A percentile compares a stretch with the other conserved stretches of the same genome.
phyloP scores from a whole-genome alignment of 2,113 vertebrate species.

The Raphicerus campestris region DNA sequence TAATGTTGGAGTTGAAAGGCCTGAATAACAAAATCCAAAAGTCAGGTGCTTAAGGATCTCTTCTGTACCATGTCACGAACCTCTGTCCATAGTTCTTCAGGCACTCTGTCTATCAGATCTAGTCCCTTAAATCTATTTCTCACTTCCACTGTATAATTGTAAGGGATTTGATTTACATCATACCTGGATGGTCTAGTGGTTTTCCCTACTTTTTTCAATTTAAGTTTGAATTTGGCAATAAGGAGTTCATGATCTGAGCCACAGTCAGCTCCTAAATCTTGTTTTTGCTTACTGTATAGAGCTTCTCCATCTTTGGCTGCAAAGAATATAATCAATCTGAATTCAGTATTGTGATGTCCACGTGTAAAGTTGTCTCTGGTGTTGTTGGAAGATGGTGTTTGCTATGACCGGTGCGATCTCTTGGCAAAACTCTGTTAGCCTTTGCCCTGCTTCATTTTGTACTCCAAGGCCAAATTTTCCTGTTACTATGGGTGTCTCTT shows the following conservation, averaged over 20 bases:
- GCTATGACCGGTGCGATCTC: background rate
- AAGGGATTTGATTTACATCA: background rate
- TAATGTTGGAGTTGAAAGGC: background rate
- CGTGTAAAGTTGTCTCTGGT: background rate
- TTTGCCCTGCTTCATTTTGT: background rate
- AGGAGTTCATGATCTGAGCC: background rate
- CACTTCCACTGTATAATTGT: background rate
- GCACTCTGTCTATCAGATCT: background rate
- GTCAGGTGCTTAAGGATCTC: background rate
- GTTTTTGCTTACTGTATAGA: background rate
- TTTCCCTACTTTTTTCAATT: background rate
- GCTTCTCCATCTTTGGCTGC: background rate
- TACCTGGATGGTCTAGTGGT: background rate
- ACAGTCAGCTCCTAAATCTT: background rate
- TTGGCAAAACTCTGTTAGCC: background rate
- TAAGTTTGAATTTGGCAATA: background rate
- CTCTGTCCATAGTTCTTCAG: background rate
- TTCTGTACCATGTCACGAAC: background rate
- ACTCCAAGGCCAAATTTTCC: background rate
- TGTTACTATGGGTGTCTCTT: background rate
- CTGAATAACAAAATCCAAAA: background rate
- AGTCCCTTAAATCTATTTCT: background rate
- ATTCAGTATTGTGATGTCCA: background rate
- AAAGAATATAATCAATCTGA: background rate
- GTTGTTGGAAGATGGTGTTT: background rate